Evolutionary conservation across 2,888 invertebrate genomes (phyloP).

Genomic region (Scaeva pyrastri): DNA sequence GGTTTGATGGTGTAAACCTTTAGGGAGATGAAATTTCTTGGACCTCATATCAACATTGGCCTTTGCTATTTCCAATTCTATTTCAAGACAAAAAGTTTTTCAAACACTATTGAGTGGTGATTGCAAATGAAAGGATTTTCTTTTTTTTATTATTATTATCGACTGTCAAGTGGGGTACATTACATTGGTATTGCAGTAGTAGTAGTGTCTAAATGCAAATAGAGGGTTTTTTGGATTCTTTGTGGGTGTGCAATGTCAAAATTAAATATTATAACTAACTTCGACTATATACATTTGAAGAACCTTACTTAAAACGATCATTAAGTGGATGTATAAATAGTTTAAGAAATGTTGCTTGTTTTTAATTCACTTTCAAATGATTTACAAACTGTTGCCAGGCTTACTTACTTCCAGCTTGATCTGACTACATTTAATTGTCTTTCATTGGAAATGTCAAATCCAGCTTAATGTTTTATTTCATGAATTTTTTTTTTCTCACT

Average conservation of each 20-base stretch:
- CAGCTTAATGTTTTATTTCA: too few relatives aligned
- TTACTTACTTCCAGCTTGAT: too few relatives aligned
- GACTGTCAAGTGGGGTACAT: neutral
- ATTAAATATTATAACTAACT: neutral
- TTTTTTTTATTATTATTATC: neutral
- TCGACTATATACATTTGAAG: neutral
- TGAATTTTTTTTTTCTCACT: too few relatives aligned
- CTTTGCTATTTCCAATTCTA: slow-evolving; percentile 16
- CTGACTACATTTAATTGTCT: too few relatives aligned
- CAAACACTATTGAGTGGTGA: slow-evolving; percentile 9
- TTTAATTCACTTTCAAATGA: too few relatives aligned
- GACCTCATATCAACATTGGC: slow-evolving; percentile 15
- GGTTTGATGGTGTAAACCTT: slow-evolving; percentile 43
- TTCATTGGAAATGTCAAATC: too few relatives aligned
- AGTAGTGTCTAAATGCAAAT: neutral
- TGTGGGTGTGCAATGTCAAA: neutral
- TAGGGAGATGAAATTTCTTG: slow-evolving; percentile 23
- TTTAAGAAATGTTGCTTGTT: too few relatives aligned
- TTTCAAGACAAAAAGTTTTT: neutral
- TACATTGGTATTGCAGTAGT: neutral
- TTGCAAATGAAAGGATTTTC: neutral
- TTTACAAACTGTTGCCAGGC: too few relatives aligned
- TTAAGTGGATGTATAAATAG: too few relatives aligned
- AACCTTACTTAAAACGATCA: too few relatives aligned
- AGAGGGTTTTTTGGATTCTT: neutral